phyloP scores from a whole-genome alignment of 2,113 vertebrate genomes.

The Zosterops hypoxanthus region DNA sequence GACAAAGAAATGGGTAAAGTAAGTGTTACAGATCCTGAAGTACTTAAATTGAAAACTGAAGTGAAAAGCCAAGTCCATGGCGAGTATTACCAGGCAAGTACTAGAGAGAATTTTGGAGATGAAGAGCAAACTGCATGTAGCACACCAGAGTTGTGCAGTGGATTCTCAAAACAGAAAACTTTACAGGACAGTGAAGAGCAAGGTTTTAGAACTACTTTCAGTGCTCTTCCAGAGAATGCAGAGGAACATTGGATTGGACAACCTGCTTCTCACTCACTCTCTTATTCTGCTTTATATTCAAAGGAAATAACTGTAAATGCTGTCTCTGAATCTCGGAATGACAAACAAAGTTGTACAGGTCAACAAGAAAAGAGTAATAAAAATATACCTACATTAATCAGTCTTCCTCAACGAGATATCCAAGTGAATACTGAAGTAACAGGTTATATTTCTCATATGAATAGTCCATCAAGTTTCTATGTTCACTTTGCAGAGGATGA shows the following conservation, averaged over 20 bases:
- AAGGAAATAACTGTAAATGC: background rate
- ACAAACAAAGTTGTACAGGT: background rate
- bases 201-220: background rate
- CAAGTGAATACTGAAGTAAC: constrained; percentile 56
- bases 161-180: background rate
- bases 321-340: background rate
- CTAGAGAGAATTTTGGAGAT: background rate
- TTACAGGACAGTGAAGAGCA: background rate
- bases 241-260: background rate
- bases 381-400: constrained; percentile 49
- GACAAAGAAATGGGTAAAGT: background rate
- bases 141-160: background rate
- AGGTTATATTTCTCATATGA: constrained; percentile 76
- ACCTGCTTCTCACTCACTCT: background rate
- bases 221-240: background rate
- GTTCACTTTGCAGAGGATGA: constrained; percentile 82
- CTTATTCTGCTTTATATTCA: background rate
- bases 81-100: background rate
- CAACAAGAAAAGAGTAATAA: background rate
- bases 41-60: constrained; percentile 2
- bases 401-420: constrained; percentile 70
- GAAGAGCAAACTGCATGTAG: background rate
- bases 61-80: background rate
- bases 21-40: background rate
- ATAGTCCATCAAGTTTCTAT: constrained; percentile 76